These are phyloP conservation scores for Lutjanus argentimaculatus DNA, from an alignment of 2,797 vertebrate genomes.

Conservation along the genomic window DNA sequence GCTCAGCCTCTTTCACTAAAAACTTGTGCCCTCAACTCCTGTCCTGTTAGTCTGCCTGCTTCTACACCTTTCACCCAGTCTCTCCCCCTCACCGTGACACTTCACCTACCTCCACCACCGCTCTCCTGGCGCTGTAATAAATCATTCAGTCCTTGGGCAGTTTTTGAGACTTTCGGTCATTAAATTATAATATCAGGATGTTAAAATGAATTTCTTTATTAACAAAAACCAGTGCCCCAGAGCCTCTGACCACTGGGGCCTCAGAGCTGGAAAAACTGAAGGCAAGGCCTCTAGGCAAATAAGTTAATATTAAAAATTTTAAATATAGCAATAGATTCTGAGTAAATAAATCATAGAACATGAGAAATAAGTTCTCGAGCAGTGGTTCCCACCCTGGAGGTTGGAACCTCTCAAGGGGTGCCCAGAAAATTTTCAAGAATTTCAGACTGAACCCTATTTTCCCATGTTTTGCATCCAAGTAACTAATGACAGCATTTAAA, in stretches of 20 bases:
- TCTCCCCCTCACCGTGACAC: not conserved
- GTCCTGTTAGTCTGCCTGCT: constrained; percentile 4
- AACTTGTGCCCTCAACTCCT: not conserved
- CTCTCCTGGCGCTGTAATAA: not conserved
- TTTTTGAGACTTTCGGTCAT: not conserved
- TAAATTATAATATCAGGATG: not conserved
- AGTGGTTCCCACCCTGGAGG: too few species aligned
- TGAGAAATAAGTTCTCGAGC: not conserved
- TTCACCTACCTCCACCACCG: not conserved
- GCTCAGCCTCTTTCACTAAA: constrained; percentile 17
- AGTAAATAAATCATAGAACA: not conserved
- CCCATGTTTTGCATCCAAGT: too few species aligned
- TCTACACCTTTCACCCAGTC: not conserved
- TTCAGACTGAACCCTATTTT: too few species aligned
- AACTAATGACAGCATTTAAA: too few species aligned
- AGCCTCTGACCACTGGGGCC: not conserved
- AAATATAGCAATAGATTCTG: not conserved
- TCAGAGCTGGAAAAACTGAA: not conserved
- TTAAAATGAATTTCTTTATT: not conserved
- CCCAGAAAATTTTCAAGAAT: not conserved
- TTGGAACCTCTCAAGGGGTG: not conserved
- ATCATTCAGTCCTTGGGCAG: not conserved
- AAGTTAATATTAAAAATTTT: not conserved
- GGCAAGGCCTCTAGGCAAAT: not conserved
- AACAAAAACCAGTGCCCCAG: not conserved